A percentile compares a stretch with the other conserved stretches of the same genome.
phyloP scores from a whole-genome alignment of 2,113 vertebrate species.

The Ariopsis seemanni region DNA sequence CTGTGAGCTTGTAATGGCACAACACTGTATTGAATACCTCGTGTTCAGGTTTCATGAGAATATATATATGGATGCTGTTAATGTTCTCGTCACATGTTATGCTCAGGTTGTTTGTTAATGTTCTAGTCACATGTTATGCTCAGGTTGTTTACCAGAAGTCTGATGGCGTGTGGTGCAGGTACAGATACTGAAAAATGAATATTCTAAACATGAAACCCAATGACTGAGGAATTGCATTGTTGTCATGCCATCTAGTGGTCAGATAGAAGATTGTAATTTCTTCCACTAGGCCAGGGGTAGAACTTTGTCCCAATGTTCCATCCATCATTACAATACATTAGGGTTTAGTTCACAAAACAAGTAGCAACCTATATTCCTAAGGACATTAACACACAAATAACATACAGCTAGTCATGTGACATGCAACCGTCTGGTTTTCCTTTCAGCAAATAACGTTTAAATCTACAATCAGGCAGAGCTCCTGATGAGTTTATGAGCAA shows the following conservation, averaged over 20 bases:
- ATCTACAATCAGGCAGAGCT: not conserved
- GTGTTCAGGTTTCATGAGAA: not conserved
- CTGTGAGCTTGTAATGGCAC: not conserved
- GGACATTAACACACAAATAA: not conserved
- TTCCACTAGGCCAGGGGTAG: not conserved
- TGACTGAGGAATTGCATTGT: not conserved
- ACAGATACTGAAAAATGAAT: not conserved
- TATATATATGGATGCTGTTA: not conserved
- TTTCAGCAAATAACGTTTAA: not conserved
- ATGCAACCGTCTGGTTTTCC: not conserved
- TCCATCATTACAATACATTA: not conserved
- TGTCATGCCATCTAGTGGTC: conserved; percentile 25
- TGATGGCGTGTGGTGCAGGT: not conserved
- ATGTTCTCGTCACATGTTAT: not conserved
- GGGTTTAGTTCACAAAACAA: not conserved
- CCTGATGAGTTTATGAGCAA: too few relatives aligned
- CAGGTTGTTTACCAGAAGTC: too few relatives aligned
- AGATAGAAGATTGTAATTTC: not conserved
- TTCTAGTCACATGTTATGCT: too few relatives aligned
- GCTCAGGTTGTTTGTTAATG: too few relatives aligned
- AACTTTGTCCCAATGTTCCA: not conserved
- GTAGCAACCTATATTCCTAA: not conserved
- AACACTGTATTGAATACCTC: not conserved
- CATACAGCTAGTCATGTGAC: too few relatives aligned
- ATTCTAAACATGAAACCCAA: not conserved